Evolutionary conservation across 2,113 vertebrate genomes (phyloP), one percentile per base, ranked within the genome.

Genomic region (Ophiodon elongatus): DNA sequence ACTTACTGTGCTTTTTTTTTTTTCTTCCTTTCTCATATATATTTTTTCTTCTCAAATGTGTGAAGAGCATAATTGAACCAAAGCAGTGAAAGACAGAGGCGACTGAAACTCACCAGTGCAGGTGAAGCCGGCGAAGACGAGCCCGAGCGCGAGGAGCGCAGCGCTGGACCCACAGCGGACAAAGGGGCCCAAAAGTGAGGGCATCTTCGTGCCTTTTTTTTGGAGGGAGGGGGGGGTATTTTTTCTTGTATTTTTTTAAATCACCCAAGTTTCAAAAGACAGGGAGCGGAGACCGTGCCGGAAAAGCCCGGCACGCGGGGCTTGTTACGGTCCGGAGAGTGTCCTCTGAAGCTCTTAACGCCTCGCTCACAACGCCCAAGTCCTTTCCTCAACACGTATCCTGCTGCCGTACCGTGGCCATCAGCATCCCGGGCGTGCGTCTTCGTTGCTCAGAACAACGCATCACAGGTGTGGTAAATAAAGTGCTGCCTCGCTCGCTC

Each of bases 391-490:
- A 95, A 29, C 89, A 93, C 92, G 80, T 87, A 92, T 93, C 92
- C 93, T 84, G 78, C 69, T 76, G 91, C 89, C 83, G 85, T 74
- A 60, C 64, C 80, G 84, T 85, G 85, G 84, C 92, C 94, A 94
- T 94, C 89, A 74, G 89, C 65, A 91, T 92, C 91, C 90, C 68
- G 70, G 37, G 83, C 75, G 89, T 84, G 94, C 94, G 94, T 93
- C 92, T 84, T 70, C 86, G 94, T 95, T 90, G 95, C 93, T 94
- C 91, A 86, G 89, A 94, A 95, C 95, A 94, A 94, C 93, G 92
- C 94, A 95, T 95, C 94, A 94, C 95, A 95, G 95, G 95, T 96
- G 95, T 94, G 94, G 94, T 93, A 86, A 86, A 92, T 85, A 89
- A 60, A 89, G 82, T 83, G 90, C 83, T 64, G 81, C 84, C 85